Evolutionary conservation across 2,797 vertebrate genomes (phyloP).

Genomic region (Myiotriccus ornatus): DNA sequence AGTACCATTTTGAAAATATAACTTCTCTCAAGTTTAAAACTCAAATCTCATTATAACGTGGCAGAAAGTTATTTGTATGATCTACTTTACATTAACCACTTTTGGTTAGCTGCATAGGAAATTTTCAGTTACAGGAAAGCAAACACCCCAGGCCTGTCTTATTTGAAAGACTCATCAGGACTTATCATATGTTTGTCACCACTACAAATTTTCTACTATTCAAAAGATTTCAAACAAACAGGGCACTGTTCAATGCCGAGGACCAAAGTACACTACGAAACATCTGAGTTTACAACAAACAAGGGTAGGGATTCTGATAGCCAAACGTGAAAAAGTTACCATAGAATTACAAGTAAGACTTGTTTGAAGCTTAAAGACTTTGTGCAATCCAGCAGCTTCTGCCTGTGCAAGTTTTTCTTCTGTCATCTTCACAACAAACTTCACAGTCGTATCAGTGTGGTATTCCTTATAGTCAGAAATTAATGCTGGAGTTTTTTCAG

Average conservation of each 20-base stretch:
- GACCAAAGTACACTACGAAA: background rate
- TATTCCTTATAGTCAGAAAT: conserved; percentile 98
- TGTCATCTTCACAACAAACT: conserved; percentile 97
- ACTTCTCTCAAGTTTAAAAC: background rate
- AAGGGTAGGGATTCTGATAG: conserved; percentile 35
- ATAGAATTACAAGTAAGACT: conserved; percentile 98
- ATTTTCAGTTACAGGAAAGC: background rate
- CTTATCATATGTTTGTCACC: background rate
- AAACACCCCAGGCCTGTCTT: background rate
- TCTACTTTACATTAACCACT: background rate
- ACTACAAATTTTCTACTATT: background rate
- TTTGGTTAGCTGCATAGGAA: background rate
- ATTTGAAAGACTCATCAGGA: background rate
- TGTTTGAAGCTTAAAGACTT: conserved; percentile 98
- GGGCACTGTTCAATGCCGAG: background rate
- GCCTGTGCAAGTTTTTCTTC: conserved; percentile 97
- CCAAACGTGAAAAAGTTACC: conserved; percentile 79
- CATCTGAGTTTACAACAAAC: background rate
- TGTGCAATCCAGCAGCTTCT: conserved; percentile 93
- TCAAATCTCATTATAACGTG: background rate
- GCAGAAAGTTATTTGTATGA: background rate
- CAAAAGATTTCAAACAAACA: background rate
- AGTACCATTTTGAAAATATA: background rate
- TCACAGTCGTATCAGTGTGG: conserved; percentile 95
- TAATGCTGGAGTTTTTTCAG: conserved; percentile 94